Percentiles rank a stretch among this genome's conserved stretches.
Evolutionary conservation across 1,140 invertebrate genomes (phyloP).

Genomic region (Pissodes strobi): DNA sequence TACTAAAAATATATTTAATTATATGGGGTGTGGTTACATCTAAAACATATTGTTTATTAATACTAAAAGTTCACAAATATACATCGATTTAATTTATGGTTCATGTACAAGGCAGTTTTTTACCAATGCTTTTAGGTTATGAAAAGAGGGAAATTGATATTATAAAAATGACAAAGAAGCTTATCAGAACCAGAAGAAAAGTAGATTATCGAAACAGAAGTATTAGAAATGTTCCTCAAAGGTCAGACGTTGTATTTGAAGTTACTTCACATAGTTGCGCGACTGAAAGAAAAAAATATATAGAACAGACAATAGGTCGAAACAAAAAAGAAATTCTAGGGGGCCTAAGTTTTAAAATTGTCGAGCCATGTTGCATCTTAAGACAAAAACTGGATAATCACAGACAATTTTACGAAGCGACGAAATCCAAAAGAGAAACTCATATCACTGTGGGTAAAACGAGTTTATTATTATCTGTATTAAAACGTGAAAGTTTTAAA

Average conservation of each 20-base stretch:
- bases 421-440: slow-evolving; percentile 23
- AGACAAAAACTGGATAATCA: slow-evolving; percentile 5
- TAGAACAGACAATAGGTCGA: background rate
- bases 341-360: slow-evolving; percentile 23
- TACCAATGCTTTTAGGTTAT: slow-evolving; percentile 19
- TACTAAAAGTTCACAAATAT: too few relatives aligned
- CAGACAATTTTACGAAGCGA: background rate
- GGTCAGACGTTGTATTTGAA: slow-evolving; percentile 44
- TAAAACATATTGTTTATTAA: too few relatives aligned
- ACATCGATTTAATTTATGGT: too few relatives aligned
- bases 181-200: slow-evolving; percentile 44
- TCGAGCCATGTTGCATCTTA: slow-evolving; percentile 17
- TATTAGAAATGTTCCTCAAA: background rate
- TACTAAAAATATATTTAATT: too few relatives aligned
- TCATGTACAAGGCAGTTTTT: too few relatives aligned
- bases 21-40: too few relatives aligned
- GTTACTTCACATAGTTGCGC: slow-evolving; percentile 27
- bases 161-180: slow-evolving; percentile 35
- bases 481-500: slow-evolving; percentile 32
- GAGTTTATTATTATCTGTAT: slow-evolving; percentile 42
- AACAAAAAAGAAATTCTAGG: background rate
- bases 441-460: slow-evolving; percentile 47
- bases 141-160: slow-evolving; percentile 38
- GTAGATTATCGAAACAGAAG: slow-evolving; percentile 19
- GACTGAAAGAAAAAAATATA: slow-evolving; percentile 19